Evolutionary conservation across 2,113 vertebrate genomes (phyloP), one percentile per base, ranked within the genome.

Genomic region (Hippocampus mohnikei): DNA sequence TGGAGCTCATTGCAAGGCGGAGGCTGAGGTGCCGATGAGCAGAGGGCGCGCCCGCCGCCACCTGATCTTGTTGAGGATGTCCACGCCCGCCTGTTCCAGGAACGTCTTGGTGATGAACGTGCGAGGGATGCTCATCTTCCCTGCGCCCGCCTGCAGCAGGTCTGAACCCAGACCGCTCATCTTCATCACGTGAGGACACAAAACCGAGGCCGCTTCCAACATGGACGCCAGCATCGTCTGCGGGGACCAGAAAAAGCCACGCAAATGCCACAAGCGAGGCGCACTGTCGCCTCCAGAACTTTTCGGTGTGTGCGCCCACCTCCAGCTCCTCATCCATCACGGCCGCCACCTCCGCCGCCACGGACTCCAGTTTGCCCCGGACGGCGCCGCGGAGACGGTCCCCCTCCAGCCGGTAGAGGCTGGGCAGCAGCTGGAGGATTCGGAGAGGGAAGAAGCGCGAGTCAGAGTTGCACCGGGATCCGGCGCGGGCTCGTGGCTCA

Each of bases 21-120:
- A 25, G 55, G 3, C 55, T 5, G 46, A 21, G 50, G 18, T n/a
- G n/a, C 11, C n/a, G 10, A 58, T 23, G 2, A n/a, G 50, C 50
- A 21, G 29, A 10, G 27, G 18, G 16, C 9, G 6, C 15, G 63
- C 15, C 41, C 44, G 37, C 13, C 6, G 72, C 27, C 71, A 98
- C 97, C 96, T 98, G 84, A 98, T 99, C 92, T 99, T 98, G 86
- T 99, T 99, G 82, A 96, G 90, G 84, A 99, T 98, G 90, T 99
- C 97, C 29, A 95, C 89, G 37, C 94, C 97, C 23, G 95, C 95
- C 77, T 99, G 97, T 82, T 98, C 94, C 90, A 99, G 83, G 69
- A 99, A 93, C 11, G 96, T 96, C 71, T 92, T 93, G 86, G 93
- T 96, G 81, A 97, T 89, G 79, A 98, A 99, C 75, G 92, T 90